These are phyloP conservation scores for Corvus hawaiiensis DNA, from an alignment of 2,113 vertebrate genomes.

Conservation along the genomic window DNA sequence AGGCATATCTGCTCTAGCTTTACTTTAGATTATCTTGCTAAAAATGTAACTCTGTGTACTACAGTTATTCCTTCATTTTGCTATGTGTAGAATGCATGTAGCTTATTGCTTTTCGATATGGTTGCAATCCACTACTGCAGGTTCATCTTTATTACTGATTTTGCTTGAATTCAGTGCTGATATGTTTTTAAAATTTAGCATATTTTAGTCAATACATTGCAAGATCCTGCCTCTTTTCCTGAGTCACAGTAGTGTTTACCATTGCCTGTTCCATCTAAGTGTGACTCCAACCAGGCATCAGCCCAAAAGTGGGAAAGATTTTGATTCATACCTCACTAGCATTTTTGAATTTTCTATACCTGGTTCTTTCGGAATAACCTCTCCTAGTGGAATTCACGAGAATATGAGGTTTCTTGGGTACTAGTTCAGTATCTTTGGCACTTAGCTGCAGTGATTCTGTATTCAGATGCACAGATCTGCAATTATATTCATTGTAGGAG, in stretches of 20 bases:
- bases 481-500: not conserved
- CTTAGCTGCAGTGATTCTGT: not conserved
- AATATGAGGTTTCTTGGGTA: not conserved
- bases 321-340: not conserved
- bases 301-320: not conserved
- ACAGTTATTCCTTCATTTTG: not conserved
- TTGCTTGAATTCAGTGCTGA: not conserved
- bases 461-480: not conserved
- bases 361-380: not conserved
- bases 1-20: not conserved
- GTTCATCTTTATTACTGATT: not conserved
- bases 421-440: not conserved
- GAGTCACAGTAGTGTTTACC: not conserved
- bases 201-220: not conserved
- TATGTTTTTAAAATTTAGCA: not conserved
- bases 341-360: not conserved
- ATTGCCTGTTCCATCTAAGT: not conserved
- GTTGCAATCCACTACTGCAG: not conserved
- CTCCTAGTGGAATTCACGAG: not conserved
- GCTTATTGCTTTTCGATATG: not conserved
- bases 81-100: not conserved
- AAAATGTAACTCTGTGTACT: not conserved
- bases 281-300: not conserved
- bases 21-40: not conserved
- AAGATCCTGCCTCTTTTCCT: not conserved